phyloP scores from a whole-genome alignment of 1,140 invertebrate genomes.

The Drosophila suzukii region DNA sequence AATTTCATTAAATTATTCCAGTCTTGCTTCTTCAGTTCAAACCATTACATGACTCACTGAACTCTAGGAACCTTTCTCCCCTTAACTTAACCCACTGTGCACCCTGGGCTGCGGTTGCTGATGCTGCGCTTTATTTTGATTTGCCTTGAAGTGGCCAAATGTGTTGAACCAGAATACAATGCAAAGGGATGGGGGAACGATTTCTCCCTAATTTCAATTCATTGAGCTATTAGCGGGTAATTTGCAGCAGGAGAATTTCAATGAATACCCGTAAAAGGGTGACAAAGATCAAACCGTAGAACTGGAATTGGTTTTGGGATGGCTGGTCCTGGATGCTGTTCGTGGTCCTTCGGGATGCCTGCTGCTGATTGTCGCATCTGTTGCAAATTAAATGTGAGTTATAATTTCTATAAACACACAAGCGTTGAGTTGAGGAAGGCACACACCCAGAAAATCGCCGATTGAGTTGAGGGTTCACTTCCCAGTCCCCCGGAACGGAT shows the following conservation, averaged over 20 bases:
- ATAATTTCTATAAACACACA: constrained; percentile 80
- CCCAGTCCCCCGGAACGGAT: constrained; percentile 8
- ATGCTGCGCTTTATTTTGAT: constrained; percentile 61
- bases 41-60: constrained; percentile 2
- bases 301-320: constrained; percentile 35
- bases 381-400: constrained; percentile 84
- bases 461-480: constrained; percentile 71
- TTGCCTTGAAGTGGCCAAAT: constrained; percentile 79
- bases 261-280: constrained; percentile 56
- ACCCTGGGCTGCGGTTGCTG: constrained; percentile 40
- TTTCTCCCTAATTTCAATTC: constrained; percentile 70
- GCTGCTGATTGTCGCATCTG: constrained; percentile 78
- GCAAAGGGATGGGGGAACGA: constrained; percentile 1
- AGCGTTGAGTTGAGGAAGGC: constrained; percentile 15
- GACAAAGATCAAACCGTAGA: constrained; percentile 77
- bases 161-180: constrained; percentile 52
- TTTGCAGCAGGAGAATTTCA: constrained; percentile 65
- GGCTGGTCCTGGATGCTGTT: constrained; percentile 30
- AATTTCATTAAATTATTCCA: neutral
- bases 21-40: neutral
- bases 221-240: constrained; percentile 82
- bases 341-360: constrained; percentile 34
- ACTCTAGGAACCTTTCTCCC: constrained; percentile 3
- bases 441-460: constrained; percentile 68
- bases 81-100: constrained; percentile 61